Percentiles rank a stretch among this genome's conserved stretches.
These are phyloP conservation scores for Papilio xuthus DNA, from an alignment of 1,140 invertebrate species.

Conservation along the genomic window DNA sequence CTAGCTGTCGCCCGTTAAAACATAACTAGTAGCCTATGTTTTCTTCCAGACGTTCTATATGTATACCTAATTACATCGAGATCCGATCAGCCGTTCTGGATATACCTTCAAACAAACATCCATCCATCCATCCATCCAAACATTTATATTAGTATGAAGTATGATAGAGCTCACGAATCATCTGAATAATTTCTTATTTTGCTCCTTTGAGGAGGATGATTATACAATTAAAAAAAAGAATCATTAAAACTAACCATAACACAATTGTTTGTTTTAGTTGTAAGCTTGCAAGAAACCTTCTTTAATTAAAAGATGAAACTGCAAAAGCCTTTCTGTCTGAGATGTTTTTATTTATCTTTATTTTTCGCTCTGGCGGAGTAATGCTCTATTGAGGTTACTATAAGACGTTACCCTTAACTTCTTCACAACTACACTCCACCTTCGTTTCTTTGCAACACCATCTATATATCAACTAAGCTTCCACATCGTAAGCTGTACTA, in stretches of 20 bases:
- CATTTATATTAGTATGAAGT: too few species aligned
- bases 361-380: constrained; percentile 9
- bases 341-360: constrained; percentile 31
- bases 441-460: constrained; percentile 60
- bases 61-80: too few species aligned
- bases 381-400: constrained; percentile 35
- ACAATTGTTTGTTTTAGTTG: not conserved
- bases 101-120: too few species aligned
- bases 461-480: constrained; percentile 71
- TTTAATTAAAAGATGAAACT: constrained; percentile 34
- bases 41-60: too few species aligned
- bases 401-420: constrained; percentile 38
- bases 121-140: too few species aligned
- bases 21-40: too few species aligned
- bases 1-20: too few species aligned
- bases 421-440: constrained; percentile 51
- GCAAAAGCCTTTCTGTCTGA: constrained; percentile 23
- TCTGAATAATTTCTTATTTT: not conserved
- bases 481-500: constrained; percentile 65
- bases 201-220: constrained; percentile 3
- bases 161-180: too few species aligned
- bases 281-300: constrained; percentile 12
- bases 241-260: constrained; percentile 13
- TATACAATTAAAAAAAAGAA: not conserved
- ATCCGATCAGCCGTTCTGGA: too few species aligned